phyloP scores from a whole-genome alignment of 2,113 vertebrate genomes.

The Entelurus aequoreus region DNA sequence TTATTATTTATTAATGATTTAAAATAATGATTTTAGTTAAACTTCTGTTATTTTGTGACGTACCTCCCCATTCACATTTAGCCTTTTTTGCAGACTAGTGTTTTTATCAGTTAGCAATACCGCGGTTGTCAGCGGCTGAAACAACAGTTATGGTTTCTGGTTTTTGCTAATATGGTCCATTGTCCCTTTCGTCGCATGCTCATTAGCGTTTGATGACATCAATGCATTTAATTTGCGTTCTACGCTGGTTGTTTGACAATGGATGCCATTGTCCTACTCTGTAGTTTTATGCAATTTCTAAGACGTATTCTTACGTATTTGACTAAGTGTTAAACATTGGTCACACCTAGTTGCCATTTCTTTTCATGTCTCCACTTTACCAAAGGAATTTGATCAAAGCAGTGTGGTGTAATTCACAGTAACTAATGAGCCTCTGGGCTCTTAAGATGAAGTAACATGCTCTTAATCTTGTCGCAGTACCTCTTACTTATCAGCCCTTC shows the following conservation, averaged over 20 bases:
- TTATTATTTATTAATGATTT: too few relatives aligned
- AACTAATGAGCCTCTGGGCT: not conserved
- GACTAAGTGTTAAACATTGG: not conserved
- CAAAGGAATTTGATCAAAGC: not conserved
- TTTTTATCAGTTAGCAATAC: too few relatives aligned
- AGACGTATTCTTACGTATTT: not conserved
- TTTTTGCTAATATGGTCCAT: too few relatives aligned
- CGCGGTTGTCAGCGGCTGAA: too few relatives aligned
- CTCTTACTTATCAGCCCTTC: constrained; percentile 32
- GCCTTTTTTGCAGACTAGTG: too few relatives aligned
- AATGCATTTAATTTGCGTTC: not conserved
- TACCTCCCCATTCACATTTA: too few relatives aligned
- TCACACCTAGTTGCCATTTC: not conserved
- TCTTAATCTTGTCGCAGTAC: constrained; percentile 35
- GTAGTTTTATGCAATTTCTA: not conserved
- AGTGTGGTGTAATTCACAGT: not conserved
- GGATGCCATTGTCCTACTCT: not conserved
- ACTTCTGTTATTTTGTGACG: too few relatives aligned
- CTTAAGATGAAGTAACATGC: constrained; percentile 17
- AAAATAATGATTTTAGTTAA: too few relatives aligned
- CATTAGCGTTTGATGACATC: not conserved
- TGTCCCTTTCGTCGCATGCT: not conserved
- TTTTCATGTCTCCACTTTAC: too few relatives aligned
- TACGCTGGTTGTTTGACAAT: not conserved
- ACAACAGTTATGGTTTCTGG: too few relatives aligned